Evolutionary conservation across 2,797 vertebrate genomes (phyloP).

Genomic region (Huso huso): DNA sequence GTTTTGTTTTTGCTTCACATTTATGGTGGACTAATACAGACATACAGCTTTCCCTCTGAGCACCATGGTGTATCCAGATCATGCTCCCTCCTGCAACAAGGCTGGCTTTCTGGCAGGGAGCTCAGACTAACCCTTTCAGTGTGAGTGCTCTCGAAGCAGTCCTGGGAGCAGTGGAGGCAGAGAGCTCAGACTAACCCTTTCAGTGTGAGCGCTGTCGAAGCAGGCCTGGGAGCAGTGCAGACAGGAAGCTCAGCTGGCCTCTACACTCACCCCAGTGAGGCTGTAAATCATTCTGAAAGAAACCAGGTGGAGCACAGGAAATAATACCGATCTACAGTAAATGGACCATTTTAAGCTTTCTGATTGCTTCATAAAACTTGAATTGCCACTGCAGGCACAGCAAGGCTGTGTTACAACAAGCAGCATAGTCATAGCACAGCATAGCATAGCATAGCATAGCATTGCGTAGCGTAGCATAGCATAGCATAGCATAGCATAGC

Average conservation of each 20-base stretch:
- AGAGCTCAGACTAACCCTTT: conserved; percentile 6
- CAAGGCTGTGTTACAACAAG: background rate
- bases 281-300: conserved; percentile 34
- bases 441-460: background rate
- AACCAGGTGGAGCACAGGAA: conserved; percentile 55
- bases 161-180: background rate
- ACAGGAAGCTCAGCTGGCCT: background rate
- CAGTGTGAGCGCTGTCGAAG: conserved; percentile 4
- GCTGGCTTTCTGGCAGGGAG: no score
- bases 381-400: conserved; percentile 16
- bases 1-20: no score
- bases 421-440: background rate
- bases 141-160: background rate
- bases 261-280: conserved; percentile 17
- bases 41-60: no score
- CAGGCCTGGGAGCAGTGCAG: background rate
- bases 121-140: conserved; percentile 12
- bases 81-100: no score
- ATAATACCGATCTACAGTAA: conserved; percentile 59
- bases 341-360: conserved; percentile 44
- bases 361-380: conserved; percentile 26
- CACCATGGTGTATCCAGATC: no score
- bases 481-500: no score
- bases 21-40: no score
- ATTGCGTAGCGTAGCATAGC: no score